These are phyloP conservation scores for Mastomys natalensis DNA, from an alignment of 2,113 vertebrate genomes.

Conservation along the genomic window DNA sequence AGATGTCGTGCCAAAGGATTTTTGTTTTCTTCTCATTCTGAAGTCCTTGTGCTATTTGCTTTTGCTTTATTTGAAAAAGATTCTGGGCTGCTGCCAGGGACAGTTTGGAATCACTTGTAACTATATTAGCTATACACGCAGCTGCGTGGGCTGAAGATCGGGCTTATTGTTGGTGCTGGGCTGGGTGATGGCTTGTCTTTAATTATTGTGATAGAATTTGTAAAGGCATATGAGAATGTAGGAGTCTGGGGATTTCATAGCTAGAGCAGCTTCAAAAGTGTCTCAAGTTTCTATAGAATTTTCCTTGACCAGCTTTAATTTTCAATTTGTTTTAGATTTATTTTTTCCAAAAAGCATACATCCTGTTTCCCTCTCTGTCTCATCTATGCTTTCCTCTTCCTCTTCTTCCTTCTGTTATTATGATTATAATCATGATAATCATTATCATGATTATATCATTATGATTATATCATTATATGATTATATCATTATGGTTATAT, in stretches of 20 bases:
- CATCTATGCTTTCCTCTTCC: background rate
- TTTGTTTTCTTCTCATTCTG: slow-evolving; percentile 50
- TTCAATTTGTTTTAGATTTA: background rate
- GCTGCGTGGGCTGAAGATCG: background rate
- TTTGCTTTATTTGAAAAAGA: slow-evolving; percentile 66
- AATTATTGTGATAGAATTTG: slow-evolving; percentile 23
- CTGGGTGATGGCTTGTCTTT: background rate
- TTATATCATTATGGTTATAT: no score
- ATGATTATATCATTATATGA: no score
- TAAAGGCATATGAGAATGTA: background rate
- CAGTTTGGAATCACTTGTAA: slow-evolving; percentile 47
- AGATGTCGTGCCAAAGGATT: slow-evolving; percentile 15
- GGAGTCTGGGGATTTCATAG: background rate
- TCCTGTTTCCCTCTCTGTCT: accelerated
- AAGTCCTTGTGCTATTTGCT: slow-evolving; percentile 63
- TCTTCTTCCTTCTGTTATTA: background rate
- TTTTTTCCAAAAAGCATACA: background rate
- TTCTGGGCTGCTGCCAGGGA: slow-evolving; percentile 63
- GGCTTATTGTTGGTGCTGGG: background rate
- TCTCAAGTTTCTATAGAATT: slow-evolving; percentile 27
- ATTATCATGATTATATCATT: no score
- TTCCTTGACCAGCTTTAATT: slow-evolving; percentile 20
- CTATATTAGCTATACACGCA: slow-evolving; percentile 43
- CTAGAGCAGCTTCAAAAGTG: background rate
- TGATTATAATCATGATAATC: no score